Evolutionary conservation across 2,113 vertebrate species (phyloP), one percentile per base, ranked within the genome.

Genomic region (Clarias gariepinus): DNA sequence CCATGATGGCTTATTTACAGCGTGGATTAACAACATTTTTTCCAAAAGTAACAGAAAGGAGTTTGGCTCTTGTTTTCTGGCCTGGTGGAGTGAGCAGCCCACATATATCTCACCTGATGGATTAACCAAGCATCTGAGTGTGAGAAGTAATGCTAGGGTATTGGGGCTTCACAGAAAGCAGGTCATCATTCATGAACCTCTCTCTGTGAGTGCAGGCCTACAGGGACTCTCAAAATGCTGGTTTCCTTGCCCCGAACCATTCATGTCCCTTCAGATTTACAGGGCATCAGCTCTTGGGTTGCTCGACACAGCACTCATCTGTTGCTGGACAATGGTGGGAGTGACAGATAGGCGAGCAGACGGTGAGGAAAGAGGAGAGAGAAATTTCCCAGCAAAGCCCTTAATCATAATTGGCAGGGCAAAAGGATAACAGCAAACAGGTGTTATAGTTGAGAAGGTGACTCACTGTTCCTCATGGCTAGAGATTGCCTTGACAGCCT

Each of bases 341-440:
- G 87, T 87, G 81, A 82, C 81, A 64, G 60, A 53, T 66, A 82
- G 81, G 41, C 66, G 36, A 83, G n/a, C 36, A 81, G 78, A 87
- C 83, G 69, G 36, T 89, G 83, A 89, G 84, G 86, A 84, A 80
- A 79, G 73, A 85, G 66, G 76, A 82, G 81, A 84, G 86, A 36
- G 52, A 71, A 83, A 83, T 66, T 85, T 83, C 79, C 79, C 58
- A 18, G 79, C 81, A 85, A 85, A 83, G 83, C 87, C 78, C 85
- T 87, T 89, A 68, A 87, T 90, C 87, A 90, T 85, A 85, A 87
- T 85, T 68, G 57, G 82, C 87, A 83, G n/a, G 61, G 81, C 64
- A 85, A 87, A 41, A 82, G 80, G 79, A 89, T 83, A 90, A 90
- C 87, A 81, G 83, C 86, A 58, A 82, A 77, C 63, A 85, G 21